phyloP scores from a whole-genome alignment of 2,797 vertebrate genomes.

The Fringilla coelebs region DNA sequence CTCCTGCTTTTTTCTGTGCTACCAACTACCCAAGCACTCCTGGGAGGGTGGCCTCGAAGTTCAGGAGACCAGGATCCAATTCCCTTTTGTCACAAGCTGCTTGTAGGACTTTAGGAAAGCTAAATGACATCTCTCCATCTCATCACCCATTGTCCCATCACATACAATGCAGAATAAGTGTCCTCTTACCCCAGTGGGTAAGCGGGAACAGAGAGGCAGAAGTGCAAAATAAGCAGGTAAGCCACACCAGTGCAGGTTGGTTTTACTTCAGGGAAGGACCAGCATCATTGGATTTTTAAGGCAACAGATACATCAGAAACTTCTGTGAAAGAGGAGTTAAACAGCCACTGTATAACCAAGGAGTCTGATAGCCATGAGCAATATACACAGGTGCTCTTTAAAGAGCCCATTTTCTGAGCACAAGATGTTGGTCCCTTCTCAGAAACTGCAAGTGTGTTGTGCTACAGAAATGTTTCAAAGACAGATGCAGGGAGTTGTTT shows the following conservation, averaged over 20 bases:
- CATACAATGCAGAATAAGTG: background rate
- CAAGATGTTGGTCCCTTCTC: background rate
- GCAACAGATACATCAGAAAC: background rate
- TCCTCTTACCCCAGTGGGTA: background rate
- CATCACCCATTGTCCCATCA: background rate
- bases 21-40: background rate
- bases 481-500: constrained; percentile 31
- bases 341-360: background rate
- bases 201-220: background rate
- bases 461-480: background rate
- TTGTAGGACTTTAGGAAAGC: background rate
- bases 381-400: background rate
- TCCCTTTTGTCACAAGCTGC: background rate
- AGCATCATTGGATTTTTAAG: background rate
- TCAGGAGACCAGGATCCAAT: background rate
- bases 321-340: background rate
- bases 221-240: background rate
- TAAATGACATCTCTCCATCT: background rate
- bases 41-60: background rate
- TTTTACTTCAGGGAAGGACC: background rate
- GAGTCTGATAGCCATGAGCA: background rate
- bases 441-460: background rate
- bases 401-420: background rate
- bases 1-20: background rate
- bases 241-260: background rate